Percentiles rank a stretch among this genome's conserved stretches.
Evolutionary conservation across 2,113 vertebrate species (phyloP).

Genomic region (Aphelocoma coerulescens): DNA sequence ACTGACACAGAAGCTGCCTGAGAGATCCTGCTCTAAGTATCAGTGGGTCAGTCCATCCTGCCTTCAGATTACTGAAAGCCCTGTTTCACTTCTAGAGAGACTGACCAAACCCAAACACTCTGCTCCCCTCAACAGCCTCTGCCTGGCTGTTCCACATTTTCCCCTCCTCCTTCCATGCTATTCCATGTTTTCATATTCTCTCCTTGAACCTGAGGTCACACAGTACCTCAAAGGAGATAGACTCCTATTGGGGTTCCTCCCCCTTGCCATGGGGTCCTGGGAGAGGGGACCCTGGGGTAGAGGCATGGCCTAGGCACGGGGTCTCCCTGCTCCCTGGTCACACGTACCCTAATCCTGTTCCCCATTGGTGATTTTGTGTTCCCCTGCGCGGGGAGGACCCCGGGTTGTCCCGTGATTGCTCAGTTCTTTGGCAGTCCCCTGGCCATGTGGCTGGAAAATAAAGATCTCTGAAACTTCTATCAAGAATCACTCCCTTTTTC

Average conservation of each 20-base stretch:
- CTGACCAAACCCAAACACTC: background rate
- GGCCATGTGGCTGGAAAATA: no score
- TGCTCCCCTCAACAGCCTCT: accelerated
- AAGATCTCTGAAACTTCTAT: no score
- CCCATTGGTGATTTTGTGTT: no score
- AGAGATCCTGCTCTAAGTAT: background rate
- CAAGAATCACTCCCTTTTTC: no score
- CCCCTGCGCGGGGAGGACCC: no score
- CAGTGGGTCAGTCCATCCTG: background rate
- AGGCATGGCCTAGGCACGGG: no score
- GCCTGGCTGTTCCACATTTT: background rate
- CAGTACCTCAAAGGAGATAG: background rate
- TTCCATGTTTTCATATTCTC: background rate
- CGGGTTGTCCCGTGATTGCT: no score
- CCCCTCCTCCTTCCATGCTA: background rate
- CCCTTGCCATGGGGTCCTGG: no score
- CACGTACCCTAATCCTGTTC: no score
- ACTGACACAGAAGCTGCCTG: background rate
- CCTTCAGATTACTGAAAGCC: background rate
- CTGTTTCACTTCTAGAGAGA: background rate
- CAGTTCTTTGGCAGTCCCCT: no score
- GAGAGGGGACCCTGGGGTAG: no score
- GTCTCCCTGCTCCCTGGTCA: no score
- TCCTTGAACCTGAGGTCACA: background rate
- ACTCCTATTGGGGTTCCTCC: background rate